Conservation (phyloP, 2,888 invertebrate genomes). For the Drosophila subquinaria region DNA sequence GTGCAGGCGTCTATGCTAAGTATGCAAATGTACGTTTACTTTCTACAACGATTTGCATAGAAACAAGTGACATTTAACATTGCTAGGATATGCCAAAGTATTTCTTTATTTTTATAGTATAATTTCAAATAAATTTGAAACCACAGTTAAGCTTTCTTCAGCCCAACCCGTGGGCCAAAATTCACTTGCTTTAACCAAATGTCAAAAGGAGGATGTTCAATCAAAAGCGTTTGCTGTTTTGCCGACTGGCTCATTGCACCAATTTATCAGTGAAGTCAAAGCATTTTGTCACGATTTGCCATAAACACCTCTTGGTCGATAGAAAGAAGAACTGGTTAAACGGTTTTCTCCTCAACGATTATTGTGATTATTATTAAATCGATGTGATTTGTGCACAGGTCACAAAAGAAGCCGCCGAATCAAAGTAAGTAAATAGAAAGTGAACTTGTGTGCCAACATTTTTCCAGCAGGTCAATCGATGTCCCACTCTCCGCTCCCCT, state of each 20-base stretch:
- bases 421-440: constrained; percentile 64
- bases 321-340: constrained; percentile 48
- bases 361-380: constrained; percentile 79
- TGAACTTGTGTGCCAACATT: constrained; percentile 59
- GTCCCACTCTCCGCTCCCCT: background rate
- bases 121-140: background rate
- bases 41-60: constrained; percentile 24
- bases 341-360: constrained; percentile 52
- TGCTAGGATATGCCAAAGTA: constrained; percentile 1
- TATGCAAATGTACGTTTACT: constrained; percentile 46
- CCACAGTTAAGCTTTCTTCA: constrained; percentile 38
- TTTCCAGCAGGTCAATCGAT: constrained; percentile 59
- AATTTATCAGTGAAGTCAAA: constrained; percentile 65
- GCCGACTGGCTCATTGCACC: constrained; percentile 53
- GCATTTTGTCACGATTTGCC: constrained; percentile 76
- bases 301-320: constrained; percentile 74
- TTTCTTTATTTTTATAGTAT: constrained; percentile 2
- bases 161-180: constrained; percentile 44
- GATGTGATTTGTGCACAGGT: constrained; percentile 68
- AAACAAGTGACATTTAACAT: constrained; percentile 21
- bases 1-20: constrained; percentile 13
- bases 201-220: constrained; percentile 61
- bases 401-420: constrained; percentile 72
- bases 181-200: constrained; percentile 50
- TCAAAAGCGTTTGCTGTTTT: constrained; percentile 53